Evolutionary conservation across 2,797 vertebrate species (phyloP), one percentile per base, ranked within the genome.

Genomic region (Smutsia temminckii): DNA sequence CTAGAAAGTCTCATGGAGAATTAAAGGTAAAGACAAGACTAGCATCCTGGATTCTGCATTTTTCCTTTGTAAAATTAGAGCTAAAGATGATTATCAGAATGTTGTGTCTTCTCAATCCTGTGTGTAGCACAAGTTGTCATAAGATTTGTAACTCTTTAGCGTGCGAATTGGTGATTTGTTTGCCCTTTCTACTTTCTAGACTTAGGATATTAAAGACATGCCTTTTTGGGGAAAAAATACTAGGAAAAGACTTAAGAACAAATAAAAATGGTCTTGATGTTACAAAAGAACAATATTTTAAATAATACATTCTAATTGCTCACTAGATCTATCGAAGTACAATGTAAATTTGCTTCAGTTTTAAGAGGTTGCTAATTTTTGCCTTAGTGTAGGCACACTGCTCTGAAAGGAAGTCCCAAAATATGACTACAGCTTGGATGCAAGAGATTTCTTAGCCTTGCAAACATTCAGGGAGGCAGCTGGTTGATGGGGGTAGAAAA

Each of bases 121-220:
- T 29, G 5, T 12, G 64, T 12, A 55, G 5, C 69, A 12, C 20
- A 40, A 23, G 10, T 74, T 64, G 42, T 63, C 17, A 3, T 40
- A 64, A 79, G 51, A 74, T 49, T 51, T 83, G 84, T 51, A n/a
- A 80, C 14, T 89, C 34, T 72, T 13, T 71, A 53, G 14, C 42
- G 3, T n/a, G 46, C 37, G 69, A 42, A 46, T 13, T 79, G 21
- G 23, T 91, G 32, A 42, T 71, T 85, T 83, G 4, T 75, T 85
- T 86, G 61, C 34, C 27, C 61, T 81, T 92, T 86, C 78, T 61
- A 68, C 63, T 74, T 86, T 80, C 29, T 89, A 79, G 57, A 80
- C 72, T n/a, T n/a, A 69, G 21, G 49, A 42, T 55, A 51, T 95
- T 69, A 64, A 37, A 75, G 69, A 92, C 34, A 34, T 37, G 18